A percentile compares a stretch with the other conserved stretches of the same genome.
Conservation (phyloP, 2,113 vertebrate species). For the Thinocorus orbignyianus region DNA sequence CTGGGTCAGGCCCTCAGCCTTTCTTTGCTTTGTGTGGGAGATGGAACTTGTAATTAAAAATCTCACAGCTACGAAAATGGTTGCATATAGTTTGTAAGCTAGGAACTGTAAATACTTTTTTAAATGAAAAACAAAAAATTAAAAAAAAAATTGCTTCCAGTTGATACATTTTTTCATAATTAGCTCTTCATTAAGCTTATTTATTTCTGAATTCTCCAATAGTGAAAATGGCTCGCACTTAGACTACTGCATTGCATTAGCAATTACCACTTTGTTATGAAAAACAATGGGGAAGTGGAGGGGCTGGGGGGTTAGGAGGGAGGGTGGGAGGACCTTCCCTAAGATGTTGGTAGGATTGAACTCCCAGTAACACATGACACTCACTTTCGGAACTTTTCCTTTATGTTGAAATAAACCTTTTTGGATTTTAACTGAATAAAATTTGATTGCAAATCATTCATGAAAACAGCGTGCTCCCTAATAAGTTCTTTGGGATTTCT, state of each 20-base stretch:
- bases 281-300: not conserved
- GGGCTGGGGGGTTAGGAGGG: conserved; percentile 6
- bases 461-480: conserved; percentile 36
- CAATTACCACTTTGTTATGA: conserved; percentile 59
- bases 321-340: conserved; percentile 17
- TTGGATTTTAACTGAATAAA: conserved; percentile 49
- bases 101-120: conserved; percentile 64
- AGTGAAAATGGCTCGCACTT: conserved; percentile 63
- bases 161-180: conserved; percentile 1
- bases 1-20: not conserved
- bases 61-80: conserved; percentile 12
- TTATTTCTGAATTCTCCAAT: conserved; percentile 51
- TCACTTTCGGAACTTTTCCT: conserved; percentile 16
- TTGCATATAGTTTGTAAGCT: conserved; percentile 33
- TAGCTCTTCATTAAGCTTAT: conserved; percentile 26
- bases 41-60: not conserved
- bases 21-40: not conserved
- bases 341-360: conserved; percentile 47
- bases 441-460: conserved; percentile 29
- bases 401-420: conserved; percentile 46
- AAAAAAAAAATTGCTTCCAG: not conserved
- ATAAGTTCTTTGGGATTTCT: conserved; percentile 45
- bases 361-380: conserved; percentile 26
- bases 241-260: conserved; percentile 43
- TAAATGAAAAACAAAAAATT: not conserved